These are phyloP conservation scores for Paedocypris micromegethes DNA, from an alignment of 2,797 vertebrate genomes.

Conservation along the genomic window DNA sequence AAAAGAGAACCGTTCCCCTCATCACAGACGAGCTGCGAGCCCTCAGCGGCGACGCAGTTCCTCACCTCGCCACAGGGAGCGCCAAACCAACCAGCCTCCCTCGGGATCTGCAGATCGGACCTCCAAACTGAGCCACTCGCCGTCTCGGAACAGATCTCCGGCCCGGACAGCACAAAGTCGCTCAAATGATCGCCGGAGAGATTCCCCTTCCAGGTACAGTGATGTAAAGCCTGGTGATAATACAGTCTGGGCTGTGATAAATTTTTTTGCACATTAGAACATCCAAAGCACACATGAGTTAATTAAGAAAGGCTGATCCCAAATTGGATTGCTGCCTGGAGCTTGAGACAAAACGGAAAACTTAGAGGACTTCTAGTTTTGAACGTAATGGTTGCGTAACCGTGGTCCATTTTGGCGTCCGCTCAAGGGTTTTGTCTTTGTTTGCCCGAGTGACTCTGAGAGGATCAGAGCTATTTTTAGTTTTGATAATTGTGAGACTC, in stretches of 20 bases:
- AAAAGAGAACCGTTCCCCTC: slow-evolving; percentile 93
- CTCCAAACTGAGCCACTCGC: slow-evolving; percentile 83
- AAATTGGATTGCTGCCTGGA: too few relatives aligned
- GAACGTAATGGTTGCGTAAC: too few relatives aligned
- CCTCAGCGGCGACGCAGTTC: slow-evolving; percentile 77
- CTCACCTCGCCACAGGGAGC: slow-evolving; percentile 81
- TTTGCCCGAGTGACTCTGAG: not conserved
- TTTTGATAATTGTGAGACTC: not conserved
- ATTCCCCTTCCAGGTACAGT: slow-evolving; percentile 86
- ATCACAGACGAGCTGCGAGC: slow-evolving; percentile 75
- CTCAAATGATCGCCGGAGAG: slow-evolving; percentile 86
- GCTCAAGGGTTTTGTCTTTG: not conserved
- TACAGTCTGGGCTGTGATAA: not conserved
- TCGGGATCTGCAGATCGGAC: slow-evolving; percentile 69
- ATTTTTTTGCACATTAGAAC: too few relatives aligned
- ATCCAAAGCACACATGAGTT: too few relatives aligned
- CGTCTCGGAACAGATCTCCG: slow-evolving; percentile 78
- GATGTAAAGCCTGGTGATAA: slow-evolving; percentile 14
- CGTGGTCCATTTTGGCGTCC: too few relatives aligned
- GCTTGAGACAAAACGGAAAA: too few relatives aligned
- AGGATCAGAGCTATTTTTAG: slow-evolving; percentile 23
- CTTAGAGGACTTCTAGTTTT: too few relatives aligned
- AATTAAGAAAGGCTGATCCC: too few relatives aligned
- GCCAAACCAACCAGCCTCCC: slow-evolving; percentile 70
- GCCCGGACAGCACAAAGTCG: slow-evolving; percentile 81